Base-by-base conservation (phyloP, 2,888 invertebrate species). In the Drosophila nigricruria region DNA sequence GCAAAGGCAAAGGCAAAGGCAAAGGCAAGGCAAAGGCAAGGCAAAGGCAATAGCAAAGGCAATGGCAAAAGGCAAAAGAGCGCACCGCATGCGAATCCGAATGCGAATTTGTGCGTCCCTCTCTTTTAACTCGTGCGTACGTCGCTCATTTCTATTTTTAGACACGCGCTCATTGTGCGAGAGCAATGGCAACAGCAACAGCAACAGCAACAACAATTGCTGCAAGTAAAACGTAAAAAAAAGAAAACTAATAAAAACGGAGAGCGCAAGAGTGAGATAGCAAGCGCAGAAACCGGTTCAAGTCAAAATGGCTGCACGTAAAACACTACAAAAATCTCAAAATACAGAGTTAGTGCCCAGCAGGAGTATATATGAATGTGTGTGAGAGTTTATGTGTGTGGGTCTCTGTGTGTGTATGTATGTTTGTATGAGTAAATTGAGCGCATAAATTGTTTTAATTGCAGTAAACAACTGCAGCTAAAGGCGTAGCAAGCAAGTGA, bases 401-500 rank as follows among this genome's bases (percentile, higher is more conserved):
- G 18, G 10, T 25, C 9, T 25, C 9, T 59, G 16, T 34, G 16
- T 42, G 16, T 34, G 1, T 23, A 12, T 49, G 23, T 56, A 14
- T 43, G 42, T 56, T n/a, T 49, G 42, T 38, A 34, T 61, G 53
- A 65, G 79, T 66, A 88, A 84, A 84, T 84, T 88, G 84, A 88
- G 84, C 84, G 82, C 81, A 81, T 88, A 84, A 84, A 84, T 88
- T 82, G 86, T 82, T 88, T 88, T 84, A 84, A 84, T 84, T 88
- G 84, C 77, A 57, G 77, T 68, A 79, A 79, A 73, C 78, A 79
- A 79, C 64, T 74, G 71, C 77, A 78, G 64, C 53, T 54, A 65
- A 69, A 47, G 40, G 34, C 82, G 49, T 59, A 64, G 69, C 76
- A 66, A 77, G 54, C 76, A 69, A 78, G 54, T 73, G 57, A 45